A percentile compares a stretch with the other conserved stretches of the same genome.
Evolutionary conservation across 2,888 invertebrate species (phyloP).

Genomic region (Himalopsyche japonica): DNA sequence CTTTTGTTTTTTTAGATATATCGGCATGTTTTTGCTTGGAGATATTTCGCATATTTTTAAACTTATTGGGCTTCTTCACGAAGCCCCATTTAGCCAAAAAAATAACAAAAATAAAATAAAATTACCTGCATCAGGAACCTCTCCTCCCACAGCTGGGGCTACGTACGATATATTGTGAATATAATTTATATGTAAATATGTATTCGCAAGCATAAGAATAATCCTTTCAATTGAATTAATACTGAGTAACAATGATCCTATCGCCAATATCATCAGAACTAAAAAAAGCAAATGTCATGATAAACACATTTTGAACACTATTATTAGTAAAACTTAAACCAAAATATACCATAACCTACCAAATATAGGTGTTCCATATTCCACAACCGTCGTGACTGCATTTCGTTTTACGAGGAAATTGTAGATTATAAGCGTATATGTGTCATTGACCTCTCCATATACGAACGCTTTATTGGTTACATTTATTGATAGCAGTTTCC

Average conservation of each 20-base stretch:
- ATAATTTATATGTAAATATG: conserved; percentile 65
- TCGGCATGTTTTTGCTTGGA: no score
- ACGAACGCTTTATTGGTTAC: background rate
- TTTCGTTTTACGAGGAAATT: background rate
- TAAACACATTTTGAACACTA: background rate
- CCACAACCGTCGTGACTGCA: background rate
- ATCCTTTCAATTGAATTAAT: conserved; percentile 62
- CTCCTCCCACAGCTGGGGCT: conserved; percentile 63
- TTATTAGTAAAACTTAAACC: background rate
- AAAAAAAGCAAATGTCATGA: conserved; percentile 2
- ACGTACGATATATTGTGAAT: conserved; percentile 63
- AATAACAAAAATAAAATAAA: conserved; percentile 8
- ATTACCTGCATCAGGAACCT: conserved; percentile 62
- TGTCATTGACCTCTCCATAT: background rate
- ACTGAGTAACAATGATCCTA: conserved; percentile 62
- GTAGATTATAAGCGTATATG: background rate
- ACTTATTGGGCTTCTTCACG: no score
- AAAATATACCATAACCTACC: no score
- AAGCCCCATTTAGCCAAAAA: no score
- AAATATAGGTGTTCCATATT: background rate
- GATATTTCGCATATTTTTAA: no score
- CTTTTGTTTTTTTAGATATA: no score
- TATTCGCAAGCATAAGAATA: conserved; percentile 60
- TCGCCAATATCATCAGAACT: conserved; percentile 62
- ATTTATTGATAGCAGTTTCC: background rate